These are phyloP conservation scores for Lithophane semibrunnea DNA, from an alignment of 2,888 invertebrate species.

Conservation along the genomic window DNA sequence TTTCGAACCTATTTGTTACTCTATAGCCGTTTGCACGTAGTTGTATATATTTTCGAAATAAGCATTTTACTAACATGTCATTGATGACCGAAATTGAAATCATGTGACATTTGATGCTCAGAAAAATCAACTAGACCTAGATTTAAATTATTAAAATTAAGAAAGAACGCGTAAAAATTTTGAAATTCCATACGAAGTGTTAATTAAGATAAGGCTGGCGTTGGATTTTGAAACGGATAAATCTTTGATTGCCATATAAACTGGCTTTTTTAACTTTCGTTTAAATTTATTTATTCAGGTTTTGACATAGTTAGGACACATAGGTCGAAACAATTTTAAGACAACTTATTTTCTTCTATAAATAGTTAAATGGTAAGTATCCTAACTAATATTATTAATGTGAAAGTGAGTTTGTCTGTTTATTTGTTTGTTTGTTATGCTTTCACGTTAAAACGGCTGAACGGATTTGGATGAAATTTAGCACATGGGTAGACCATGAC, in stretches of 20 bases:
- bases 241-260: neutral
- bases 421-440: too few relatives aligned
- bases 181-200: neutral
- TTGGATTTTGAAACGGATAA: conserved; percentile 3
- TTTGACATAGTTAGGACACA: neutral
- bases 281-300: neutral
- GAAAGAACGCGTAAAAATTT: conserved; percentile 4
- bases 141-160: neutral
- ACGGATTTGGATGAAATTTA: too few relatives aligned
- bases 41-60: neutral
- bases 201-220: conserved; percentile 14
- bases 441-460: too few relatives aligned
- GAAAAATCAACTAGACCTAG: conserved; percentile 7
- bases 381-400: too few relatives aligned
- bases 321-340: neutral
- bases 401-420: too few relatives aligned
- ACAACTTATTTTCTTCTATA: neutral
- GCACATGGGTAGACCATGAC: too few relatives aligned
- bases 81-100: neutral
- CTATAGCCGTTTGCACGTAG: too few relatives aligned
- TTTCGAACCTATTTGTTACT: neutral
- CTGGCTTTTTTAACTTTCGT: neutral
- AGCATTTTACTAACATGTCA: neutral
- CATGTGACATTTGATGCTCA: neutral
- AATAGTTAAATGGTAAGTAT: too few relatives aligned